Evolutionary conservation across 2,113 vertebrate genomes (phyloP).

Genomic region (Perognathus longimembris): DNA sequence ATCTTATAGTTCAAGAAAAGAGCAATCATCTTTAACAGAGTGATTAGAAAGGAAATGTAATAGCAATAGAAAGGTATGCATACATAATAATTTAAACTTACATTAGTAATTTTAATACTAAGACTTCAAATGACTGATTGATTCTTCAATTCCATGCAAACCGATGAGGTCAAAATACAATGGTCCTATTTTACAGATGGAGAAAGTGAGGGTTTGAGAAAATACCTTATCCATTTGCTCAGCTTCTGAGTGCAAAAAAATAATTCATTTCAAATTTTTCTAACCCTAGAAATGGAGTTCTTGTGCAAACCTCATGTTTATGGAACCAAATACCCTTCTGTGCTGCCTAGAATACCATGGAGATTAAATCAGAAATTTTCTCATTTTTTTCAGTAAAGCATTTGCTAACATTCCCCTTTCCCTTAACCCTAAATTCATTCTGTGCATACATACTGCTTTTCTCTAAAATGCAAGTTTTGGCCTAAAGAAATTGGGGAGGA

Average conservation of each 20-base stretch:
- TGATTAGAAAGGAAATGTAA: constrained; percentile 41
- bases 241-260: not conserved
- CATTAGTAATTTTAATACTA: not conserved
- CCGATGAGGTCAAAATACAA: not conserved
- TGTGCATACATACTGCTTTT: not conserved
- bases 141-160: not conserved
- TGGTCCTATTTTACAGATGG: constrained; percentile 28
- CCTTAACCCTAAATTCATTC: not conserved
- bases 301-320: not conserved
- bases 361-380: not conserved
- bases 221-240: constrained; percentile 21
- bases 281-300: not conserved
- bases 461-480: not conserved
- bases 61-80: not conserved
- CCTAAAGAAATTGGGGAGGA: not conserved
- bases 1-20: constrained; percentile 46
- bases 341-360: not conserved
- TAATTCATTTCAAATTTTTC: not conserved
- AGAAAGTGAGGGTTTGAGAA: not conserved
- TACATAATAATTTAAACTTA: constrained; percentile 35
- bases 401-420: not conserved
- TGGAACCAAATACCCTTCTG: not conserved
- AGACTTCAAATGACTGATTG: not conserved
- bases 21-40: constrained; percentile 40
- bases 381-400: not conserved